Evolutionary conservation across 2,888 invertebrate species (phyloP), one percentile per base, ranked within the genome.

Genomic region (Athetis lepigone): DNA sequence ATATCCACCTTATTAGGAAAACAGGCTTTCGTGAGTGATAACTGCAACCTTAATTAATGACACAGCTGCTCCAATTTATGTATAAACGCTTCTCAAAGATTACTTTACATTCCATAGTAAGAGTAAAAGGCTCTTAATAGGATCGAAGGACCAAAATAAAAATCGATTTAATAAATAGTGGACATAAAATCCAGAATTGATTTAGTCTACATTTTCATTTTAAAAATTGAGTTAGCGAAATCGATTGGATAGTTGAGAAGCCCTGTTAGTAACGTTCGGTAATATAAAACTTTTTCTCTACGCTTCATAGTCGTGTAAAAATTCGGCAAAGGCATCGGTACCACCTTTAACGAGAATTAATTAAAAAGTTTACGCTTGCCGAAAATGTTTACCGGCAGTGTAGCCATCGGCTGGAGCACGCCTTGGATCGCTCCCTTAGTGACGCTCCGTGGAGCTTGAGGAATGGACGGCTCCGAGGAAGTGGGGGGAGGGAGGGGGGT

Each of bases 381-480:
- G 64, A 66, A 77, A 78, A 70, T 70, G 74, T 78, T 78, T 74
- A 62, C 70, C 54, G 21, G 46, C 59, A 56, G 39, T 72, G 56
- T 66, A 74, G 57, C 77, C 73, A 70, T 74, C 62, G 71, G 65
- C 62, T 64, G 62, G 71, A 70, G 70, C 67, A 52, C 68, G 66
- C 52, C 70, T 72, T 74, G 69, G 60, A 75, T 63, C 68, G 67
- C 63, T 73, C 81, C 81, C 82, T 85, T 83, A 85, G 85, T 84
- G 81, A 79, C 83, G 86, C 83, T 86, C 82, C 71, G 77, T 64
- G 78, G 78, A 82, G 88, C 86, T 84, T 82, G 84, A 89, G 88
- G 83, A 86, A 86, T 85, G 83, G 82, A 72, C 68, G 79, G 75
- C 65, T 67, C 39, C 45, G 56, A 45, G 55, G 54, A 58, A 66